Base-by-base conservation (phyloP, 2,797 vertebrate genomes). In the Coccyzus lansbergi region DNA sequence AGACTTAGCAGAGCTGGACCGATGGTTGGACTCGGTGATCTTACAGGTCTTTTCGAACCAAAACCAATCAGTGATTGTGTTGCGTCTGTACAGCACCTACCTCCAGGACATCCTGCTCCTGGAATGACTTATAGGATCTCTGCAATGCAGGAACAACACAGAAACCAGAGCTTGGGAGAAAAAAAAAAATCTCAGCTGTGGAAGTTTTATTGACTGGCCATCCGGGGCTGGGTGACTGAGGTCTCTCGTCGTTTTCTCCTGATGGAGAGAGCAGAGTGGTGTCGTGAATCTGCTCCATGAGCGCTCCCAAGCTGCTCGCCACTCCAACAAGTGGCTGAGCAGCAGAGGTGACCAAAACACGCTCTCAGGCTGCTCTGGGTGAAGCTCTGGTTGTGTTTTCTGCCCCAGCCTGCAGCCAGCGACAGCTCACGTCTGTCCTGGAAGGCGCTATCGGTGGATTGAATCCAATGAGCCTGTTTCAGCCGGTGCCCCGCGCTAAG, bases 261-360 rank as follows among this genome's bases (percentile, higher is more conserved):
- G 21, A 4, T 3, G 5, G 60, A 81, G 65, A 7, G 24, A 4
- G 3, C 1, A 1, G 36, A 0, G 19, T 3, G 1, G 59, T 1
- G 49, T 22, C 48, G 68, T 0, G 1, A 49, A 31, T 17, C 5
- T 2, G 34, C 60, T 31, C 8, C 1, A 16, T 0, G 18, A 59
- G 76, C 11, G 1, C 74, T 18, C 8, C n/a, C 12, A 12, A 62
- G 36, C 48, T 9, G 1, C 19, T 19, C 3, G 7, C 80, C 19
- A 49, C 63, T 40, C 46, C 5, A 13, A 1, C 25, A 5, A 15
- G 68, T 55, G 5, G 67, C 38, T 34, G 42, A 67, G 42, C 46
- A 1, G 46, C 19, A 12, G 9, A 28, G 58, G 48, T 13, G 31
- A 33, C 15, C 24, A 15, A 38, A 21, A 16, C 12, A 12, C 0